phyloP scores from a whole-genome alignment of 2,797 vertebrate genomes.

The Pygocentrus nattereri region DNA sequence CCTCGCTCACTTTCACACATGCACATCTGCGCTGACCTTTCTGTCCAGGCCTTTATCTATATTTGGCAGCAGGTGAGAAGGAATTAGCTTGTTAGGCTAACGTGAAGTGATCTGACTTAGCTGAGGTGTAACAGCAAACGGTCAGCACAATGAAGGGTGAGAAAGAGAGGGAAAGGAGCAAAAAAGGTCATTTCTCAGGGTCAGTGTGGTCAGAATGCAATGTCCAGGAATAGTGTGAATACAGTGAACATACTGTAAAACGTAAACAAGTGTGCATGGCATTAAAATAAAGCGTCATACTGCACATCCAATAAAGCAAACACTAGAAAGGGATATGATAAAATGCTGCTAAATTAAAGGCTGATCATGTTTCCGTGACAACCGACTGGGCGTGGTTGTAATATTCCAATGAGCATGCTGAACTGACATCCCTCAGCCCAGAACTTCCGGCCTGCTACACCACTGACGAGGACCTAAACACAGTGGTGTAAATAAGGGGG shows the following conservation, averaged over 20 bases:
- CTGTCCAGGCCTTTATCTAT: background rate
- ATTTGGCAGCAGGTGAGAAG: background rate
- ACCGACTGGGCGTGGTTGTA: too few relatives aligned
- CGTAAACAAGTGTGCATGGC: too few relatives aligned
- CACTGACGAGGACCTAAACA: constrained; percentile 10
- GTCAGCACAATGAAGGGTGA: background rate
- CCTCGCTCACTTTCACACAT: background rate
- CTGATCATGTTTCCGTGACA: too few relatives aligned
- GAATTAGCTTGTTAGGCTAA: background rate
- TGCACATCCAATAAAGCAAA: background rate
- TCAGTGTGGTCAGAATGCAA: background rate
- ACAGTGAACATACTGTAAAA: too few relatives aligned
- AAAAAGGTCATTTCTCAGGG: background rate
- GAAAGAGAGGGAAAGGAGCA: background rate
- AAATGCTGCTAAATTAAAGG: too few relatives aligned
- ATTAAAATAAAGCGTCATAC: too few relatives aligned
- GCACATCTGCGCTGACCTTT: background rate
- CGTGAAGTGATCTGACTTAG: background rate
- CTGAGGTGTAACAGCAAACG: background rate
- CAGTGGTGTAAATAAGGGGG: too few relatives aligned
- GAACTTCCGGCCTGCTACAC: background rate
- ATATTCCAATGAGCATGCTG: too few relatives aligned
- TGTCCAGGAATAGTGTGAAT: too few relatives aligned
- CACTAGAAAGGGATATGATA: background rate
- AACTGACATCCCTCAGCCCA: too few relatives aligned